Evolutionary conservation across 1,140 invertebrate species (phyloP).

Genomic region (Apis mellifera): Amel_HAv3.1 CM009943.2:6565501-6566000

Average conservation of each 20-base stretch:
- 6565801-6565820: constrained; percentile 59
- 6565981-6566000: background rate
- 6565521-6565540: constrained; percentile 54
- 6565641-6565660: constrained; percentile 77
- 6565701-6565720: constrained; percentile 72
- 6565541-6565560: constrained; percentile 28
- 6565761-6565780: constrained; percentile 74
- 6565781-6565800: constrained; percentile 65
- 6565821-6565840: constrained; percentile 61
- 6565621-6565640: constrained; percentile 61
- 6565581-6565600: background rate
- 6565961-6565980: constrained; percentile 42
- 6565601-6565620: constrained; percentile 48
- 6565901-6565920: constrained; percentile 54
- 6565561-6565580: background rate
- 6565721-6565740: constrained; percentile 67
- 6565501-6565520: constrained; percentile 61
- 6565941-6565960: constrained; percentile 24
- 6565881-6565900: constrained; percentile 59
- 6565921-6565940: background rate
- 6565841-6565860: constrained; percentile 54
- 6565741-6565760: constrained; percentile 73
- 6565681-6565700: constrained; percentile 73
- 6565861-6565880: constrained; percentile 48
- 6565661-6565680: constrained; percentile 71